Conservation (phyloP, 1,140 invertebrate species). For the Trichonephila clavata region DNA sequence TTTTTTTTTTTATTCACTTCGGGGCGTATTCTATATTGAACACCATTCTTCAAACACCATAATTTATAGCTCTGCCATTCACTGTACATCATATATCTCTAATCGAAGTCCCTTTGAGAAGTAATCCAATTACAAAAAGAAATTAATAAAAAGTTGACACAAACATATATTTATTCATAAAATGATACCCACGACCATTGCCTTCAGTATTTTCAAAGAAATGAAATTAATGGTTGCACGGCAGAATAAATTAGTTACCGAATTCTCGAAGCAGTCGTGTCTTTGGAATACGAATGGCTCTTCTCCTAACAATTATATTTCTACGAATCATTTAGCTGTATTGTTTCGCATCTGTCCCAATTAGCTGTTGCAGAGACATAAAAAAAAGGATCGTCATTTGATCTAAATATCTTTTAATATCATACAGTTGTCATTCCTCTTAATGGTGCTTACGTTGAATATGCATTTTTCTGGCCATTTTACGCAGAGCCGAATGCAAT, state of each 20-base stretch:
- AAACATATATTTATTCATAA: neutral
- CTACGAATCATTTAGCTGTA: neutral
- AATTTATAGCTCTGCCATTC: neutral
- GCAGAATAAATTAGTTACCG: neutral
- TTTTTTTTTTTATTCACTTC: neutral
- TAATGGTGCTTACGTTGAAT: neutral
- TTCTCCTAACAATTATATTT: neutral
- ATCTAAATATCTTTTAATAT: constrained; percentile 7
- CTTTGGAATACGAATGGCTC: neutral
- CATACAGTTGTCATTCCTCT: neutral
- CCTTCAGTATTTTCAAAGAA: neutral
- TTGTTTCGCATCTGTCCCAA: neutral
- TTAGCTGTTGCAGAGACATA: neutral
- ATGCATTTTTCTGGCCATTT: neutral
- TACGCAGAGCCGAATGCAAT: neutral
- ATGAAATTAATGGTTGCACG: neutral
- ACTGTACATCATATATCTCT: neutral
- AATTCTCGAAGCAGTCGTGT: neutral
- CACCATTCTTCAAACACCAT: neutral
- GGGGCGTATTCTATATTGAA: neutral
- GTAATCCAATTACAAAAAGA: neutral
- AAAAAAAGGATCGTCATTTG: neutral
- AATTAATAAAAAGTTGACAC: neutral
- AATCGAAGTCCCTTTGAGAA: neutral
- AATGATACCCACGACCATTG: neutral